These are phyloP conservation scores for Dioctria linearis DNA, from an alignment of 2,888 invertebrate species.

Conservation along the genomic window DNA sequence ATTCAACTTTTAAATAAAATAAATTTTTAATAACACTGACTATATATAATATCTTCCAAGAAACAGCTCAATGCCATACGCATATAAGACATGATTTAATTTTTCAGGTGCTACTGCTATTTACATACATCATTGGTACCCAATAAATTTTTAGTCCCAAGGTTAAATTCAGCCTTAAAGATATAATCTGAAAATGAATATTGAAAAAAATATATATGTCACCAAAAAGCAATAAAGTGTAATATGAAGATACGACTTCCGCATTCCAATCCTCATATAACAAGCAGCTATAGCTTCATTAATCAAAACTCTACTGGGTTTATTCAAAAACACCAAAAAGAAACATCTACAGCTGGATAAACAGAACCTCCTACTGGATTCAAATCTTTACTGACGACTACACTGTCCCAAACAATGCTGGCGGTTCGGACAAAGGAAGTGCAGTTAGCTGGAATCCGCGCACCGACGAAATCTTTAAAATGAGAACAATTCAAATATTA, in stretches of 20 bases:
- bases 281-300: not conserved
- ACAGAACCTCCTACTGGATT: conserved; percentile 5
- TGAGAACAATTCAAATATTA: conserved; percentile 46
- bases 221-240: not conserved
- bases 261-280: not conserved
- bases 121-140: not conserved
- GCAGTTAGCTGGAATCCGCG: not conserved
- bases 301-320: not conserved
- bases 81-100: too few relatives aligned
- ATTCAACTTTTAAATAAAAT: too few relatives aligned
- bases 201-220: not conserved
- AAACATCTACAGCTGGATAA: not conserved
- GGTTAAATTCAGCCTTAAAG: not conserved
- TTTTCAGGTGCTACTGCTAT: not conserved
- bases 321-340: too few relatives aligned
- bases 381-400: not conserved
- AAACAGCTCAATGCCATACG: not conserved
- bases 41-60: too few relatives aligned
- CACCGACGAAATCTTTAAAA: conserved; percentile 22
- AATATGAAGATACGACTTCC: not conserved
- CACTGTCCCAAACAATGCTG: not conserved
- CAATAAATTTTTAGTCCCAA: too few relatives aligned
- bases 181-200: not conserved
- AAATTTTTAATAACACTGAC: not conserved
- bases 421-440: not conserved